A percentile compares a stretch with the other conserved stretches of the same genome.
Evolutionary conservation across 2,888 invertebrate species (phyloP).

Genomic region (Scaptomyza caliginosa): DNA sequence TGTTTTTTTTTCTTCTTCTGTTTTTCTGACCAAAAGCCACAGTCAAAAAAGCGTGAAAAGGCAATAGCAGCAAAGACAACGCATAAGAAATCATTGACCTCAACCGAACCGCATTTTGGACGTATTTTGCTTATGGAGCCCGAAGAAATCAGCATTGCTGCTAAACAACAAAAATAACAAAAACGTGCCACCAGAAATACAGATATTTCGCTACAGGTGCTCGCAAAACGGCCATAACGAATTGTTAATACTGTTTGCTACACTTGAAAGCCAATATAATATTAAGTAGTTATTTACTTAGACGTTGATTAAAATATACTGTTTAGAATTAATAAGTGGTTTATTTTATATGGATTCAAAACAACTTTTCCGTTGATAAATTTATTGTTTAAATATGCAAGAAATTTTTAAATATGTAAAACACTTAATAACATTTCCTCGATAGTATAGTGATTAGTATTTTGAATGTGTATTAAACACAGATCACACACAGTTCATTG

Average conservation of each 20-base stretch:
- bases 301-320: neutral
- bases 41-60: slow-evolving; percentile 60
- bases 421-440: neutral
- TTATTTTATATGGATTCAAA: too few species aligned
- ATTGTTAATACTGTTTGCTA: slow-evolving; percentile 1
- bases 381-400: too few species aligned
- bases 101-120: slow-evolving; percentile 65
- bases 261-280: neutral
- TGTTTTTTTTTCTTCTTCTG: slow-evolving; percentile 16
- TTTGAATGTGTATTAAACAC: neutral
- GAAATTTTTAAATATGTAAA: neutral
- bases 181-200: slow-evolving; percentile 31
- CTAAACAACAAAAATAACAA: slow-evolving; percentile 21
- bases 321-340: too few species aligned
- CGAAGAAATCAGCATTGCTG: slow-evolving; percentile 38
- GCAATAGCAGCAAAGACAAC: slow-evolving; percentile 57
- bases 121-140: slow-evolving; percentile 69
- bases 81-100: slow-evolving; percentile 74
- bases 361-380: too few species aligned
- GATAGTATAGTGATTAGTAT: slow-evolving; percentile 6
- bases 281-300: neutral
- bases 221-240: slow-evolving; percentile 12
- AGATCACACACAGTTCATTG: slow-evolving; percentile 19
- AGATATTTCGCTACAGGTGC: slow-evolving; percentile 31
- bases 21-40: slow-evolving; percentile 22